Base-by-base conservation (phyloP, 2,797 vertebrate genomes). In the Rhinatrema bivittatum region DNA sequence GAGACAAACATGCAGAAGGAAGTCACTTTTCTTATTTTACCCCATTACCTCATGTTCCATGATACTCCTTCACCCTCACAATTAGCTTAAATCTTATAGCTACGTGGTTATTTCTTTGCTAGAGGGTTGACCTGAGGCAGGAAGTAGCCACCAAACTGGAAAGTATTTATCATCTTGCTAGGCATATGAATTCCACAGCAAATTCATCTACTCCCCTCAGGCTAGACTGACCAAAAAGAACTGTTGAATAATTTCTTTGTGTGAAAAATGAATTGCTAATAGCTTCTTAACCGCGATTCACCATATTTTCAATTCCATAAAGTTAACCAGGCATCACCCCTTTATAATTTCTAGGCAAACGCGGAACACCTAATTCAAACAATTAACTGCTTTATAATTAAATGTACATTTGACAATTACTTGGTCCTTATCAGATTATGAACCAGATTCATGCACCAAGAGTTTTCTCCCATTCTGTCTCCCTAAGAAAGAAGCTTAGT, bases 241-340 rank as follows among this genome's bases (percentile, higher is more conserved):
- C 5, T 56, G n/a, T n/a, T n/a, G 44, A 57, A 66, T 56, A 39
- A 72, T 67, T 65, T 53, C 51, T 1, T 5, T 31, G 52, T 62
- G 52, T 66, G 56, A 68, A 70, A 54, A 54, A 13, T 35, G 47
- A 67, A 62, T 29, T 62, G 59, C 60, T 72, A 63, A 66, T 62
- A 47, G 28, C 41, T 28, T 53, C 30, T 56, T 42, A 63, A n/a
- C n/a, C n/a, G n/a, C n/a, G n/a, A n/a, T n/a, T n/a, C n/a, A n/a
- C n/a, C n/a, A n/a, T n/a, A 50, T 53, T 67, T 63, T 65, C 33
- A 48, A 57, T 42, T 62, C 50, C 24, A 63, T 59, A 42, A 72
- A 56, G 63, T 64, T 70, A 64, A 66, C 62, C 60, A 55, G 58
- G 52, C 54, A 68, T 58, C 67, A n/a, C n/a, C n/a, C n/a, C n/a